These are phyloP conservation scores for Mamestra brassicae DNA, from an alignment of 2,888 invertebrate genomes.

Conservation along the genomic window DNA sequence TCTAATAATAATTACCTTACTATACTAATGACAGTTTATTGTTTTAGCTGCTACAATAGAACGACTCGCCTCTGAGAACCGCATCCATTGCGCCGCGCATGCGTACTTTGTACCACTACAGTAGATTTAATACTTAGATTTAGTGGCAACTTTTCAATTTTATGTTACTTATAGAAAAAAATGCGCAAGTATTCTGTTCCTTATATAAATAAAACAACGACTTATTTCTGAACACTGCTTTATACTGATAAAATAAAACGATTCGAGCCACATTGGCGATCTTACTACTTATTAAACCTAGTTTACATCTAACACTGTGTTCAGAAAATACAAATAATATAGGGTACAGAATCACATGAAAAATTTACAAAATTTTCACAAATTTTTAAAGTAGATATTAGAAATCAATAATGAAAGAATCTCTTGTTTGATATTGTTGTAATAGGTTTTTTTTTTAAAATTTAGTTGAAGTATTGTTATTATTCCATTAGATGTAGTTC, in stretches of 20 bases:
- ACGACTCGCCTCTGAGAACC: slow-evolving; percentile 93
- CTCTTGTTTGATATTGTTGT: slow-evolving; percentile 66
- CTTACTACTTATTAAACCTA: slow-evolving; percentile 1
- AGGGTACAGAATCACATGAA: slow-evolving; percentile 67
- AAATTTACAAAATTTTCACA: slow-evolving; percentile 63
- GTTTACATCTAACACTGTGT: slow-evolving; percentile 36
- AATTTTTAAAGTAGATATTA: slow-evolving; percentile 62
- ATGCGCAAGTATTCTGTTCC: slow-evolving; percentile 61
- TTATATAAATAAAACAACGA: slow-evolving; percentile 54
- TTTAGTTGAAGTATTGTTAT: slow-evolving; percentile 63
- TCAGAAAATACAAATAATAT: slow-evolving; percentile 54
- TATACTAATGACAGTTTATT: slow-evolving; percentile 79
- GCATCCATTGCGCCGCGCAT: slow-evolving; percentile 85
- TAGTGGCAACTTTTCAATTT: slow-evolving; percentile 74
- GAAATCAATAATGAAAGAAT: slow-evolving; percentile 56
- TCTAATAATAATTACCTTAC: slow-evolving; percentile 45
- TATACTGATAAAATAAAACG: not conserved
- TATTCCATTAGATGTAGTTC: slow-evolving; percentile 77
- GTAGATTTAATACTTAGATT: slow-evolving; percentile 72
- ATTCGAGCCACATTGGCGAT: not conserved
- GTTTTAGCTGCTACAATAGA: slow-evolving; percentile 95
- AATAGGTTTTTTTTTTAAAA: slow-evolving; percentile 45
- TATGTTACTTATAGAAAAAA: slow-evolving; percentile 71
- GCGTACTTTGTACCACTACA: slow-evolving; percentile 76
- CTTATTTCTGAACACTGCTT: slow-evolving; percentile 31